Conservation (phyloP, 2,797 vertebrate species). For the Melanogrammus aeglefinus region DNA sequence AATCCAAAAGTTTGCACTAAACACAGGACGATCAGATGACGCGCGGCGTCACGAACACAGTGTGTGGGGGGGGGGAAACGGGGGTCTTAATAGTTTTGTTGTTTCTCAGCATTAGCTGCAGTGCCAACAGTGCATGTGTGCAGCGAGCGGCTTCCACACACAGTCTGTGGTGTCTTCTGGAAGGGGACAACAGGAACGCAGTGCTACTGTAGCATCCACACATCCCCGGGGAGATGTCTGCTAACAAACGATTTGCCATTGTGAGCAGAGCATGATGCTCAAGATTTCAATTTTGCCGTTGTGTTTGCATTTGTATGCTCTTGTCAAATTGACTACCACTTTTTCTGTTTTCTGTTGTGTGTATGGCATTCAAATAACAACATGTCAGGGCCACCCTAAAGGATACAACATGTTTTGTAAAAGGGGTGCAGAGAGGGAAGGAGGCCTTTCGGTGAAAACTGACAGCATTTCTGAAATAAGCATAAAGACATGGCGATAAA, state of each 20-base stretch:
- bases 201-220: slow-evolving; percentile 18
- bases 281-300: not conserved
- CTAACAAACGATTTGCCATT: slow-evolving; percentile 15
- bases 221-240: slow-evolving; percentile 40
- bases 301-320: not conserved
- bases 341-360: not conserved
- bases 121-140: slow-evolving; percentile 29
- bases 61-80: no score
- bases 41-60: no score
- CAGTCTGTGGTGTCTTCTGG: slow-evolving; percentile 39
- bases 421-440: not conserved
- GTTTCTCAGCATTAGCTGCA: slow-evolving; percentile 7
- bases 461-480: no score
- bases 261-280: not conserved
- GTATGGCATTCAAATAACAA: not conserved
- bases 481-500: not conserved
- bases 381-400: not conserved
- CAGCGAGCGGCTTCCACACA: slow-evolving; percentile 23
- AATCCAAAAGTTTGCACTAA: no score
- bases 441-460: no score
- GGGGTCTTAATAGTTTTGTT: not conserved
- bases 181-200: slow-evolving; percentile 36
- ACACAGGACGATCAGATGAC: no score
- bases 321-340: not conserved
- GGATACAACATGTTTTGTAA: not conserved